Conservation (phyloP, 2,888 invertebrate species). For the Esperia sulphurella region DNA sequence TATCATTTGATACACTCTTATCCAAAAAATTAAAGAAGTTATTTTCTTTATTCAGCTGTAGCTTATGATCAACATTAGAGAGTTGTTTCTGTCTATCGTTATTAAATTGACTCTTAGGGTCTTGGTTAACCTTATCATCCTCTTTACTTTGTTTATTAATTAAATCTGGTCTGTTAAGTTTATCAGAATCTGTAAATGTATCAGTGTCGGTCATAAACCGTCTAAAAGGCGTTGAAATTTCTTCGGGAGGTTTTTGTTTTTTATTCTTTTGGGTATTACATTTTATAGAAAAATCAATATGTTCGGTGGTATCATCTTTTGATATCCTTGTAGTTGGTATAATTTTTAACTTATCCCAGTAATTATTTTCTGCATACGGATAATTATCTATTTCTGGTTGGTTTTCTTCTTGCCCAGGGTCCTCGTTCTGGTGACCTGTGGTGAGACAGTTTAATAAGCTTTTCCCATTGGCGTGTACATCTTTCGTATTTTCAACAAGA, state of each 20-base stretch:
- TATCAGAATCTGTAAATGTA: neutral
- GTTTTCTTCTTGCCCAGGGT: neutral
- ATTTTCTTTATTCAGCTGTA: neutral
- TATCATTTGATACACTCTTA: neutral
- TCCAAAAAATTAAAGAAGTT: neutral
- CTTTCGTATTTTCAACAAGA: constrained; percentile 1
- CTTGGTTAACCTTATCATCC: neutral
- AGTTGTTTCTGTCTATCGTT: neutral
- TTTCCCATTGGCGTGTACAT: constrained; percentile 2
- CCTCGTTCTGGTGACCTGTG: neutral
- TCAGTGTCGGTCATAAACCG: neutral
- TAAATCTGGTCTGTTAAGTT: neutral
- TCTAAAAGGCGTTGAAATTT: neutral
- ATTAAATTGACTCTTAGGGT: neutral
- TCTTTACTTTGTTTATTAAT: neutral
- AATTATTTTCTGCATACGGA: neutral
- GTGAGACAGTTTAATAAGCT: neutral
- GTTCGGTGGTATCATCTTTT: neutral
- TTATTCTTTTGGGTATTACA: neutral
- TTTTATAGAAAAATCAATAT: neutral
- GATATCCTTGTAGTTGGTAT: neutral
- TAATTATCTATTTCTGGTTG: neutral
- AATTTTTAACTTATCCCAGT: neutral
- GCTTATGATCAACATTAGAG: neutral
- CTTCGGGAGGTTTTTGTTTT: neutral